Base-by-base conservation (phyloP, 2,797 vertebrate species). In the Chrysocyon brachyurus region DNA sequence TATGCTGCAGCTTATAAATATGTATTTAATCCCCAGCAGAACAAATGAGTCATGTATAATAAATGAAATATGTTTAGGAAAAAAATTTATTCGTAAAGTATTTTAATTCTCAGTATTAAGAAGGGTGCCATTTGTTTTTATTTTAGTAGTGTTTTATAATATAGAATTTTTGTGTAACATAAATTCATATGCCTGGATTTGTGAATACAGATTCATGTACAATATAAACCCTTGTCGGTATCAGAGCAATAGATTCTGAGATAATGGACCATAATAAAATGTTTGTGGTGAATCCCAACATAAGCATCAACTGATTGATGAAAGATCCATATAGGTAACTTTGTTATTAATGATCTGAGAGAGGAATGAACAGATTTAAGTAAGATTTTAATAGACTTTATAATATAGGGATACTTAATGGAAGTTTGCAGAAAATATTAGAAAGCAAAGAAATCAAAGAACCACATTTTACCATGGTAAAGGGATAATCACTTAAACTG, bases 31-130 rank as follows among this genome's bases (percentile, higher is more conserved):
- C 17, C 14, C 10, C 88, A 83, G 57, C 22, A 94, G 6, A n/a
- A 12, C 1, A 93, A 87, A 87, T 92, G 52, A 95, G 49, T 95
- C 57, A 94, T 36, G 4, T 12, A 86, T 91, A 93, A 85, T 46
- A 78, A 91, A 93, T 87, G 15, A 89, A 90, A 88, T 75, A 82
- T 96, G 93, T 84, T 91, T 94, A 66, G 72, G 66, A 94, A 26
- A 0, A 94, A 97, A 90, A 36, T 70, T 7, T 72, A 79, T 70
- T 89, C 16, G 21, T 79, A 83, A 96, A 91, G 31, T 82, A 90
- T 82, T 75, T 28, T 91, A 91, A 88, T 85, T 96, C 17, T 61
- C 49, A 91, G 6, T 90, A 66, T 66, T 94, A 96, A 84, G 12
- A 87, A 83, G 12, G 36, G 79, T 54, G 91, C 82, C 5, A 91